Percentiles rank a stretch among this genome's conserved stretches.
These are phyloP conservation scores for Gymnoscopelus braueri DNA, from an alignment of 2,797 vertebrate genomes.

Conservation along the genomic window DNA sequence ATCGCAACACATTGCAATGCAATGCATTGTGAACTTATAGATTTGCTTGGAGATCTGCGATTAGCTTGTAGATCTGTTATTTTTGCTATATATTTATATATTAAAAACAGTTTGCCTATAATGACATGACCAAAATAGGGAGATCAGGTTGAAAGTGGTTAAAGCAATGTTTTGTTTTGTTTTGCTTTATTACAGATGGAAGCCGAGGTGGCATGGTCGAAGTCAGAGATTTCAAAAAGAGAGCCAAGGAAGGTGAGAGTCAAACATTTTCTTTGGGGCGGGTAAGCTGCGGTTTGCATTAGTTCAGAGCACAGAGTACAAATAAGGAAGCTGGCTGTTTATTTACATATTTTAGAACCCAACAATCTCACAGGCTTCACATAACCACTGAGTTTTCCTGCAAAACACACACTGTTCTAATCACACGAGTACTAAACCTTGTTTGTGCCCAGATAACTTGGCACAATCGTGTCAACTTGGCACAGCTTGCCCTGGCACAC, in stretches of 20 bases:
- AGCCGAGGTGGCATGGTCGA: slow-evolving; percentile 88
- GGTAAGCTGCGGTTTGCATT: slow-evolving; percentile 44
- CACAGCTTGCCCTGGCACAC: slow-evolving; percentile 27
- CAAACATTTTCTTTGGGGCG: slow-evolving; percentile 39
- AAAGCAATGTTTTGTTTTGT: slow-evolving; percentile 41
- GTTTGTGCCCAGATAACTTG: slow-evolving; percentile 42
- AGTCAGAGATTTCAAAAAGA: slow-evolving; percentile 94
- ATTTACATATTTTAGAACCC: slow-evolving; percentile 63
- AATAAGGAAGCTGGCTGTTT: slow-evolving; percentile 58
- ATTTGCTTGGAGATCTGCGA: too few relatives aligned
- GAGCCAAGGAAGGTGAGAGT: slow-evolving; percentile 94
- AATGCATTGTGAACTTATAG: too few relatives aligned
- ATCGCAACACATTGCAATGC: too few relatives aligned
- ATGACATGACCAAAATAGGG: too few relatives aligned
- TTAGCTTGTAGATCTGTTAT: too few relatives aligned
- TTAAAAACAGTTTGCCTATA: too few relatives aligned
- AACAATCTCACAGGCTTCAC: slow-evolving; percentile 69
- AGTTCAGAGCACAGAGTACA: slow-evolving; percentile 54
- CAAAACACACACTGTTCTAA: slow-evolving; percentile 57
- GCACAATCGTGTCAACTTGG: slow-evolving; percentile 32
- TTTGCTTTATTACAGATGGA: slow-evolving; percentile 82
- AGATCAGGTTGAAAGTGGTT: too few relatives aligned
- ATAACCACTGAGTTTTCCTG: slow-evolving; percentile 50
- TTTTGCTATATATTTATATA: too few relatives aligned
- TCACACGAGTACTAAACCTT: slow-evolving; percentile 51